Evolutionary conservation across 2,113 vertebrate species (phyloP), one percentile per base, ranked within the genome.

Genomic region (Xiphophorus maculatus): DNA sequence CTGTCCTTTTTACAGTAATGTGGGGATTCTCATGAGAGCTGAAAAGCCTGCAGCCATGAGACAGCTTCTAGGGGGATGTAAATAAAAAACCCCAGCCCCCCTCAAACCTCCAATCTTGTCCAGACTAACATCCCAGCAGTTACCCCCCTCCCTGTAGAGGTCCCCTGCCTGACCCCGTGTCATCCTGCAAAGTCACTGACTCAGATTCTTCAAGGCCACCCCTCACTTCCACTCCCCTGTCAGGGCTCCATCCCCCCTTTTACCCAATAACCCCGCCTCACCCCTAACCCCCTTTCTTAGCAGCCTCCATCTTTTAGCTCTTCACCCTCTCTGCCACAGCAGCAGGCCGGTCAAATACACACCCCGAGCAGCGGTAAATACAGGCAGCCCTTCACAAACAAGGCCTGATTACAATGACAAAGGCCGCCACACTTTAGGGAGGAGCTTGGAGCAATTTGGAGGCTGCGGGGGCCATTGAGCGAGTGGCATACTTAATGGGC

Each of bases 341-440:
- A 93, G 92, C 91, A 87, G 89, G 90, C 88, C 86, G 88, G 89
- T 88, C 86, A 90, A 91, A 93, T 82, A 84, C 93, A 89, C 90
- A 73, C 91, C 90, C 89, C 63, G 71, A 90, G 92, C 92, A 86
- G 91, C 77, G 92, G 95, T 94, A 96, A 95, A 95, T 93, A 87
- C 93, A 93, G 93, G 95, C 94, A 94, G 89, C 91, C 92, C 94
- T 95, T 88, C 86, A 93, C 92, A 90, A 94, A 94, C 94, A 94
- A 92, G 89, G 89, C 93, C 94, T 93, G 93, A 95, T 97, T 96
- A 95, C 94, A 96, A 97, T 97, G 94, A 97, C 96, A 97, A 97
- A 96, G 93, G 92, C 94, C 90, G 96, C 95, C 96, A 97, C 96
- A 96, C 96, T 97, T 97, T 94, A 91, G 96, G 96, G 96, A 94